Base-by-base conservation (phyloP, 2,113 vertebrate genomes). In the Eublepharis macularius region DNA sequence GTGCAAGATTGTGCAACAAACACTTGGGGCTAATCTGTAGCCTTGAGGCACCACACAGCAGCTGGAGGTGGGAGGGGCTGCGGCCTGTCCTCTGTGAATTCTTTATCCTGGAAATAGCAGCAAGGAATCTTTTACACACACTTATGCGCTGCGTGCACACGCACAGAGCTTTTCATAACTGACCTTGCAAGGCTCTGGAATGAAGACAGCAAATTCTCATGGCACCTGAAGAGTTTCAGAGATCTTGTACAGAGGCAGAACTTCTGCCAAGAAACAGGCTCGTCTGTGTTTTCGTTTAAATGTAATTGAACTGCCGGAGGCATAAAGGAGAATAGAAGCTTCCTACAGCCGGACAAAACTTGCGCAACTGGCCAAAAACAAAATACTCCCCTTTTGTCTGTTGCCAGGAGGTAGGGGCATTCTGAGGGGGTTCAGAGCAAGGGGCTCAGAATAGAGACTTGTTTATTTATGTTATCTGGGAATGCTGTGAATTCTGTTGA, bases 391-490 rank as follows among this genome's bases (percentile, higher is more conserved):
- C 43, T 81, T 36, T 0, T 81, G 78, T 8, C 4, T 11, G 11
- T 21, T 41, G 76, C 34, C 49, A 24, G 51, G 12, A 54, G 57
- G 26, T 43, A 6, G 29, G 16, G 19, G 36, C 43, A 6, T 13
- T 60, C 51, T 9, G 21, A 45, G 14, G n/a, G 73, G 32, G 13
- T 47, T 49, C 54, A 43, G 29, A 17, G 12, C 36, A 24, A 43
- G 54, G 54, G 16, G 43, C 76, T 29, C n/a, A 16, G 24, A 78
- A 85, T 49, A 89, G 87, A 76, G 75, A 88, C 2, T 0, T 41
- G 51, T 89, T 87, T 84, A 36, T 89, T 88, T 84, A 54, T 89
- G 76, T 91, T 88, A 87, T 92, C 90, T 90, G 92, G 90, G 91
- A 95, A 93, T 76, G 81, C 43, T 6, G 24, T 88, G 51, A 80